Evolutionary conservation across 2,888 invertebrate genomes (phyloP).

Genomic region (Aricia artaxerxes): DNA sequence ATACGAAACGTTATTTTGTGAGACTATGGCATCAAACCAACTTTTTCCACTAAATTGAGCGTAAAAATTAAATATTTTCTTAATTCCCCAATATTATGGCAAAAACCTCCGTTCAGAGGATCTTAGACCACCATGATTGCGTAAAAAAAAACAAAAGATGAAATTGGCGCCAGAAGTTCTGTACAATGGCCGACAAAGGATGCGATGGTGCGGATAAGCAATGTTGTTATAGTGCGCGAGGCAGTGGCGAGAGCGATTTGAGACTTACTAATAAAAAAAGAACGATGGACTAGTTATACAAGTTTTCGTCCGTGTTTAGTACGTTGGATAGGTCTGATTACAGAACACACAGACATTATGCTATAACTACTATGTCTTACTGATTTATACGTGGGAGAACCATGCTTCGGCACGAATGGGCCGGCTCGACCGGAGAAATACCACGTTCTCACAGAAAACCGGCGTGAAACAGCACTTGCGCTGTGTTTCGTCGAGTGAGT

Average conservation of each 20-base stretch:
- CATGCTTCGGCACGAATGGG: no score
- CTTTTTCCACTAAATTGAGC: neutral
- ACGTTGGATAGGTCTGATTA: no score
- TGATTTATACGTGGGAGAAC: no score
- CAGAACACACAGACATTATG: no score
- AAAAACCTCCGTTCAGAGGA: neutral
- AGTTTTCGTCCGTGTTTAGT: no score
- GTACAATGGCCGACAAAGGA: constrained; percentile 60
- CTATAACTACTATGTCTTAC: no score
- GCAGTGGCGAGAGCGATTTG: constrained; percentile 41
- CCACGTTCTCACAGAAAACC: no score
- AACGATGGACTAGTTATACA: no score
- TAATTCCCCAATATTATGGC: neutral
- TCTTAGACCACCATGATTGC: constrained; percentile 8
- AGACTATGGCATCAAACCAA: neutral
- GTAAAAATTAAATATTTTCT: neutral
- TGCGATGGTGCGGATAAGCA: constrained; percentile 69
- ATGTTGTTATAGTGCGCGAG: constrained; percentile 56
- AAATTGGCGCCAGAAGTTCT: constrained; percentile 50
- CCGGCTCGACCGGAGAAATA: no score
- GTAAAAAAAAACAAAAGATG: constrained; percentile 14
- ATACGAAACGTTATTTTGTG: neutral
- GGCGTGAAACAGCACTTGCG: no score
- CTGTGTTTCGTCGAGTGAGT: no score
- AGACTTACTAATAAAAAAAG: neutral